A percentile compares a stretch with the other conserved stretches of the same genome.
Evolutionary conservation across 64 coral and sea anemone genomes (phyloP).

Genomic region (Dendrophyllia cribrosa): DNA sequence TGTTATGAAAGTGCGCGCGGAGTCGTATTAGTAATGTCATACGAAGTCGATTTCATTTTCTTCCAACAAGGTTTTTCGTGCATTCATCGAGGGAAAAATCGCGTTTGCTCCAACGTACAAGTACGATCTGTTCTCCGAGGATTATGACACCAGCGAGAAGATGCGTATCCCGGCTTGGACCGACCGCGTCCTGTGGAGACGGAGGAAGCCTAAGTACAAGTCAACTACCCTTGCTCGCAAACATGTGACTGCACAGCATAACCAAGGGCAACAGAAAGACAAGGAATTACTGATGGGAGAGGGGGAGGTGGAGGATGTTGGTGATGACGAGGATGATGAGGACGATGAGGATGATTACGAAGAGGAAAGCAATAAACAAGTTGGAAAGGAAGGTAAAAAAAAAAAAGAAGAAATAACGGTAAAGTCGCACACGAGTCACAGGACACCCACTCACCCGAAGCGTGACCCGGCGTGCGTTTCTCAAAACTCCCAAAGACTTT

Average conservation of each 20-base stretch:
- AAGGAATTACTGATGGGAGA: neutral
- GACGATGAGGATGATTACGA: constrained; percentile 25
- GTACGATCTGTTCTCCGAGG: constrained; percentile 96
- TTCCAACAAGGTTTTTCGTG: constrained; percentile 83
- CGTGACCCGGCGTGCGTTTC: no score
- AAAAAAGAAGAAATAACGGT: neutral
- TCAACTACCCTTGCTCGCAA: constrained; percentile 42
- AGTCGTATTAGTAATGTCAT: no score
- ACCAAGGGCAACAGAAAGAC: neutral
- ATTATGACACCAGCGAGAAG: constrained; percentile 99
- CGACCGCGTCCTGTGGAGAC: constrained; percentile 95
- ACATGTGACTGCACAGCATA: constrained; percentile 10
- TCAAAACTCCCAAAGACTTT: no score
- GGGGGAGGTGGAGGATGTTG: neutral
- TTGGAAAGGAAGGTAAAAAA: constrained; percentile 1
- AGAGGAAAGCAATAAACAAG: constrained; percentile 5
- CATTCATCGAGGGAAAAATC: constrained; percentile 87
- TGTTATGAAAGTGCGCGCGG: no score
- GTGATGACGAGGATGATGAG: constrained; percentile 59
- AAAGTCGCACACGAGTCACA: no score
- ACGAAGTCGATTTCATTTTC: neutral
- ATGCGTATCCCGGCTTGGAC: constrained; percentile 97
- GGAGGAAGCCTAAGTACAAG: constrained; percentile 88
- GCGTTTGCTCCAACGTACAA: constrained; percentile 96
- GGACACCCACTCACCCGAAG: no score